Evolutionary conservation across 1,140 invertebrate genomes (phyloP).

Genomic region (Drosophila azteca): DNA sequence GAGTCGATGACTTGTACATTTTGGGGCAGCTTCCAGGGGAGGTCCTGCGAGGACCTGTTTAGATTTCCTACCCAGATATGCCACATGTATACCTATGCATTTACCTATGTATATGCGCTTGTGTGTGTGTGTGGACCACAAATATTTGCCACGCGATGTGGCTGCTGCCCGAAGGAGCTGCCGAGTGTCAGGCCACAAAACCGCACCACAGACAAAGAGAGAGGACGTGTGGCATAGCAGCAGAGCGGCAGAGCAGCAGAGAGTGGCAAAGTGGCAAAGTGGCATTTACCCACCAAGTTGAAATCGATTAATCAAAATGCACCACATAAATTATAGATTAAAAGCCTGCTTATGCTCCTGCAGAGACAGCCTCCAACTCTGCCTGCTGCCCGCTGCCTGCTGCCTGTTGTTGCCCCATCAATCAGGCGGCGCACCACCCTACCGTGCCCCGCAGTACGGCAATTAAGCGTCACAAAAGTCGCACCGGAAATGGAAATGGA

Average conservation of each 20-base stretch:
- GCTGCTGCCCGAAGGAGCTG: slow-evolving; percentile 26
- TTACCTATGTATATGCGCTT: no score
- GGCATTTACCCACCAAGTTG: slow-evolving; percentile 59
- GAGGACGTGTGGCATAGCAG: no score
- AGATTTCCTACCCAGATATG: slow-evolving; percentile 67
- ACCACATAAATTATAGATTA: slow-evolving; percentile 79
- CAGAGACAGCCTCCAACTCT: not conserved
- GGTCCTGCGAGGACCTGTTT: slow-evolving; percentile 35
- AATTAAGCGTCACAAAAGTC: slow-evolving; percentile 53
- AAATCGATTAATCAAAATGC: slow-evolving; percentile 76
- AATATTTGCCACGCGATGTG: slow-evolving; percentile 54
- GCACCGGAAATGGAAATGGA: no score
- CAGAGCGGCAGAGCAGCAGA: slow-evolving; percentile 6
- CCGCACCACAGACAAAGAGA: slow-evolving; percentile 21
- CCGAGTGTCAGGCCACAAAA: slow-evolving; percentile 65
- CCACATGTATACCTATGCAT: slow-evolving; percentile 30
- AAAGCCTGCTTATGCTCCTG: slow-evolving; percentile 56
- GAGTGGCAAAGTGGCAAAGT: not conserved
- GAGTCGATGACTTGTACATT: slow-evolving; percentile 79
- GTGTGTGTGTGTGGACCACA: slow-evolving; percentile 20
- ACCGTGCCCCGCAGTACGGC: slow-evolving; percentile 21
- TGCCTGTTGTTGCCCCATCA: slow-evolving; percentile 1
- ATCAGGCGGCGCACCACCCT: slow-evolving; percentile 4
- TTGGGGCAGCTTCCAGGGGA: slow-evolving; percentile 21
- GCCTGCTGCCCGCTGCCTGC: no score